These are phyloP conservation scores for Euwallacea similis DNA, from an alignment of 1,140 invertebrate genomes.

Conservation along the genomic window DNA sequence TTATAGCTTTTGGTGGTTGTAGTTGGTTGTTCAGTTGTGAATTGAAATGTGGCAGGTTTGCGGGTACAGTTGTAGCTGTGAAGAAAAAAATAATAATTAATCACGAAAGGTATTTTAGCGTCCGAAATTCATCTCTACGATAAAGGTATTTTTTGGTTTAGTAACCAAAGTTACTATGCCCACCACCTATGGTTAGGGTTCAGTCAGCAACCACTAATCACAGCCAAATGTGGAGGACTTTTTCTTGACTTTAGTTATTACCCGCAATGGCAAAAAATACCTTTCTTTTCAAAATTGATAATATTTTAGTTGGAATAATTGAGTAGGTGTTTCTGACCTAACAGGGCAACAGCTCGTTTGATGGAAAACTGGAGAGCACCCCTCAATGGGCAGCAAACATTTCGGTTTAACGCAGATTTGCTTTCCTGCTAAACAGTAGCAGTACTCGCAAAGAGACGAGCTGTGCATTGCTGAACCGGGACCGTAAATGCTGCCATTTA, in stretches of 20 bases:
- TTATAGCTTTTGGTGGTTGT: neutral
- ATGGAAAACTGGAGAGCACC: constrained; percentile 69
- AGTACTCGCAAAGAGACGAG: constrained; percentile 78
- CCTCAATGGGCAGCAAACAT: constrained; percentile 76
- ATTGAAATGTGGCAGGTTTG: neutral
- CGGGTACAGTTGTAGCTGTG: neutral
- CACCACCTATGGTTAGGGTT: neutral
- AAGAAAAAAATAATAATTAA: neutral
- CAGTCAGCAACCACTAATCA: neutral
- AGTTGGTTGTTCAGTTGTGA: neutral
- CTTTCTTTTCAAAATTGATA: neutral
- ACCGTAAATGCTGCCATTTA: constrained; percentile 74
- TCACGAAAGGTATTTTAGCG: neutral
- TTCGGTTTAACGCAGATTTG: constrained; percentile 79
- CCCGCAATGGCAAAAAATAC: neutral
- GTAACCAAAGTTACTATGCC: too few species aligned
- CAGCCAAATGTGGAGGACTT: neutral
- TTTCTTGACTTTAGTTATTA: neutral
- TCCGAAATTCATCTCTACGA: too few species aligned
- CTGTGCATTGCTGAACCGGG: constrained; percentile 84
- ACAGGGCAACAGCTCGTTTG: constrained; percentile 81
- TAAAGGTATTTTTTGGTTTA: too few species aligned
- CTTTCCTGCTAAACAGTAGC: constrained; percentile 74
- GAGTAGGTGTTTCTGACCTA: constrained; percentile 48
- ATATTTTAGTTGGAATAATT: neutral